Base-by-base conservation (phyloP, 2,797 vertebrate genomes). In the Microctenopoma steveboyesi region DNA sequence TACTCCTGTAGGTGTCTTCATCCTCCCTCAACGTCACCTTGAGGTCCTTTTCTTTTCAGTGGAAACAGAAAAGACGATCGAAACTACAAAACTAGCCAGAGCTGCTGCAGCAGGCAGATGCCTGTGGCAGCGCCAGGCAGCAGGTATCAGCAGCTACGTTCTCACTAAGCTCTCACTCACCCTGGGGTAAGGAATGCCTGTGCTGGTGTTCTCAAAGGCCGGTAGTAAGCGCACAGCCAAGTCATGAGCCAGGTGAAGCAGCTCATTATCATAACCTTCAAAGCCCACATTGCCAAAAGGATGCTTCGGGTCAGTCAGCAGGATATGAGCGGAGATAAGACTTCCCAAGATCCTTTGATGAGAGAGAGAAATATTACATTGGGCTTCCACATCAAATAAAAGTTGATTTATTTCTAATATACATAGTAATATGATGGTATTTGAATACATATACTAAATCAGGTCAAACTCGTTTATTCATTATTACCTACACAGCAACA, bases 141-240 rank as follows among this genome's bases (percentile, higher is more conserved):
- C 18, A 18, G 18, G 18, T 18, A 15, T 30, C 27, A 12, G 14
- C 25, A 35, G 12, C 10, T 12, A 18, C 18, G 18, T 18, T 18
- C 22, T 33, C 37, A 33, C 15, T 39, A 7, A 57, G 52, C 50
- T 15, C 37, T 33, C 11, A 57, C 91, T 91, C 83, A 99, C 98
- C 92, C 98, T 93, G 57, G 98, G 97, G 52, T 96, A 97, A 0
- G 98, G 98, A 78, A 99, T 99, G 37, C 98, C 98, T 0, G 98
- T 98, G 89, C 93, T 95, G 78, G 98, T 99, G 95, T 99, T 99
- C 86, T 99, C 97, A 54, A 99, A 99, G 72, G 98, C 98, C 1
- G 98, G 98, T 2, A 99, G 95, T 12, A 99, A 92, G 57, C 98
- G 94, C 54, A 99, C 96, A 0, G 98, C 98, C 66, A 99, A 84